Evolutionary conservation across 1,140 invertebrate genomes (phyloP).

Genomic region (Drosophila pachea): DNA sequence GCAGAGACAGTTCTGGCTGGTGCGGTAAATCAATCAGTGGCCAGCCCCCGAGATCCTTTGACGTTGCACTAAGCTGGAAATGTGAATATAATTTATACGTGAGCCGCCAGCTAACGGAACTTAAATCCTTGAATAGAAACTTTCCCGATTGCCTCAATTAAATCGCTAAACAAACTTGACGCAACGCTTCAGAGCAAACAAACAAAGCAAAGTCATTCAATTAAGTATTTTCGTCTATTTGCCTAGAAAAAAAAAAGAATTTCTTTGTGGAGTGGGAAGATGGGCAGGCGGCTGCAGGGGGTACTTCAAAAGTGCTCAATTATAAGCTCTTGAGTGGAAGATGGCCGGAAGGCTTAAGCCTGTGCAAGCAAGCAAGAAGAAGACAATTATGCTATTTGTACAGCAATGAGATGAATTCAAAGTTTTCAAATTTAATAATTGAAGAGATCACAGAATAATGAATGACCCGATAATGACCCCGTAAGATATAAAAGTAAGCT

Average conservation of each 20-base stretch:
- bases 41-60: conserved; percentile 38
- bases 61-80: conserved; percentile 32
- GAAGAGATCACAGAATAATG: too few relatives aligned
- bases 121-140: conserved; percentile 10
- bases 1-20: conserved; percentile 11
- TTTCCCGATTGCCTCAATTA: neutral
- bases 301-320: neutral
- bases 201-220: neutral
- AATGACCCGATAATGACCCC: too few relatives aligned
- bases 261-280: neutral
- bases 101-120: neutral
- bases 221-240: neutral
- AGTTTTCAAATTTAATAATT: neutral
- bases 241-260: neutral
- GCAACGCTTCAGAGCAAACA: neutral
- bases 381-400: neutral
- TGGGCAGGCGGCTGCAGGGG: too few relatives aligned
- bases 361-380: neutral
- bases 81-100: conserved; percentile 37
- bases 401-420: neutral
- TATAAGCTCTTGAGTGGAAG: neutral
- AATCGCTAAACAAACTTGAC: conserved; percentile 8
- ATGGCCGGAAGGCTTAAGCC: neutral
- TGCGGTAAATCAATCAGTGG: conserved; percentile 50
- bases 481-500: too few relatives aligned